phyloP scores from a whole-genome alignment of 2,888 invertebrate species.

The Eucera pruinosa region DNA sequence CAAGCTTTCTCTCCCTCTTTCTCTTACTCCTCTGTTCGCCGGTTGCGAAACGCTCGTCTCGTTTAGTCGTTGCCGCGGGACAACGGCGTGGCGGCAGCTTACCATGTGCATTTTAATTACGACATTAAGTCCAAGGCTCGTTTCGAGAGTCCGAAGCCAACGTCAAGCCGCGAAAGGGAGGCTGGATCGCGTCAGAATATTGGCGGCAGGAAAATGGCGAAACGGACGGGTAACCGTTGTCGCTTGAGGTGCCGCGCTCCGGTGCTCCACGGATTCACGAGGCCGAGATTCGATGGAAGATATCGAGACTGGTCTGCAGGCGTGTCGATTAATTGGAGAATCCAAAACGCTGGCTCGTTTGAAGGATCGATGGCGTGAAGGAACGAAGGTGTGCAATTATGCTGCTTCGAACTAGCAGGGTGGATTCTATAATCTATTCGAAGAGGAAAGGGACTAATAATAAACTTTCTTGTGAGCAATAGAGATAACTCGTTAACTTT shows the following conservation, averaged over 20 bases:
- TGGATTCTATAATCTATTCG: too few relatives aligned
- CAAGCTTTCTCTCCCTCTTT: conserved; percentile 14
- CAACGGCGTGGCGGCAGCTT: conserved; percentile 72
- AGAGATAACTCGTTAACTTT: too few relatives aligned
- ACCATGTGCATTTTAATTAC: conserved; percentile 81
- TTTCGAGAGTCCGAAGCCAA: conserved; percentile 59
- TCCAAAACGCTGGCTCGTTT: conserved; percentile 21
- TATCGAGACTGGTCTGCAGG: conserved; percentile 4
- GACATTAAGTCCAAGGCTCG: conserved; percentile 75
- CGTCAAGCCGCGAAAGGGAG: conserved; percentile 35
- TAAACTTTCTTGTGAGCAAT: too few relatives aligned
- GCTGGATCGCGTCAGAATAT: conserved; percentile 12
- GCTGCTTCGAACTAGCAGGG: too few relatives aligned
- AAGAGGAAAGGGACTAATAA: too few relatives aligned
- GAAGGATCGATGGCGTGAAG: too few relatives aligned
- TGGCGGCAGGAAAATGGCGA: conserved; percentile 41
- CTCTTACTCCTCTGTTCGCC: not conserved
- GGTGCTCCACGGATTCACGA: not conserved
- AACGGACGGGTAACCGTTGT: conserved; percentile 28
- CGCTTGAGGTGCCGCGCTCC: conserved; percentile 1
- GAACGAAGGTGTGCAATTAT: too few relatives aligned
- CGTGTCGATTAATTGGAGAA: conserved; percentile 26
- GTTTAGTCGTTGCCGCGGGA: conserved; percentile 74
- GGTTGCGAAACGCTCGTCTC: conserved; percentile 57
- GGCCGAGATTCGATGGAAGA: conserved; percentile 2